phyloP scores from a whole-genome alignment of 2,113 vertebrate genomes.

The Sebastes schlegelii region DNA sequence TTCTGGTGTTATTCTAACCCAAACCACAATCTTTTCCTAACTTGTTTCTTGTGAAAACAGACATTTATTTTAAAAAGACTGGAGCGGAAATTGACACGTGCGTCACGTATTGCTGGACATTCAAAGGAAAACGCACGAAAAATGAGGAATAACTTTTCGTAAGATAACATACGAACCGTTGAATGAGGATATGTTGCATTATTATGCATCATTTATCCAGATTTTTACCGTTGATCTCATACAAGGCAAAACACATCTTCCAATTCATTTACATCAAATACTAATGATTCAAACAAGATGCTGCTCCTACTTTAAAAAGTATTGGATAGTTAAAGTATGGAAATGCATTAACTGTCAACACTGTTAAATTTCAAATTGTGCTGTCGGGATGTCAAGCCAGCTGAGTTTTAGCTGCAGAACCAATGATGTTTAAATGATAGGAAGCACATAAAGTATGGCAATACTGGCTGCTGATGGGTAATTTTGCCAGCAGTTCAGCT shows the following conservation, averaged over 20 bases:
- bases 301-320: not conserved
- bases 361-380: not conserved
- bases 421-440: conserved; percentile 23
- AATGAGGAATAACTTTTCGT: too few relatives aligned
- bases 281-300: not conserved
- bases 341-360: conserved; percentile 16
- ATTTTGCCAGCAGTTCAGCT: conserved; percentile 17
- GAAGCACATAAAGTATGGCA: conserved; percentile 1
- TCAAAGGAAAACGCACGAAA: too few relatives aligned
- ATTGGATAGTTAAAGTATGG: not conserved
- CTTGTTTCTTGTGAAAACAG: too few relatives aligned
- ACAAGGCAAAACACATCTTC: not conserved
- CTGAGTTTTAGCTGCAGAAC: conserved; percentile 32
- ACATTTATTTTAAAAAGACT: too few relatives aligned
- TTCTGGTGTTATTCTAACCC: too few relatives aligned
- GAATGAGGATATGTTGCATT: too few relatives aligned
- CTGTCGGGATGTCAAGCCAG: not conserved
- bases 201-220: not conserved
- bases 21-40: too few relatives aligned
- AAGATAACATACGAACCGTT: too few relatives aligned
- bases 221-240: not conserved
- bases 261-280: not conserved
- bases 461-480: conserved; percentile 1
- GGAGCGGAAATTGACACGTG: too few relatives aligned
- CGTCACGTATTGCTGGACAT: too few relatives aligned